Percentiles rank a stretch among this genome's conserved stretches.
Evolutionary conservation across 2,797 vertebrate species (phyloP).

Genomic region (Acipenser ruthenus): DNA sequence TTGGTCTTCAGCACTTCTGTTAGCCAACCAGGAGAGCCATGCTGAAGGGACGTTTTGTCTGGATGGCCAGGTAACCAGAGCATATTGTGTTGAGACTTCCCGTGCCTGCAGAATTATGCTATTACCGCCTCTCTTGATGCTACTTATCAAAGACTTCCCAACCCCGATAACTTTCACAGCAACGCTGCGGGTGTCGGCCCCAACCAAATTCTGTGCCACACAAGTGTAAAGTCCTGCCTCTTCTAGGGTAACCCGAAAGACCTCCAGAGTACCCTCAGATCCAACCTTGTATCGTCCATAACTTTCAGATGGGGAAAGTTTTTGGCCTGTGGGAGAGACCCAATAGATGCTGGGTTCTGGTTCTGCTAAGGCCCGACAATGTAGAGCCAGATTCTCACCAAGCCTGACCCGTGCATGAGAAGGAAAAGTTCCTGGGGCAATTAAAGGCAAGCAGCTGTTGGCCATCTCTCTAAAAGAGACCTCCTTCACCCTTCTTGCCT

Average conservation of each 20-base stretch:
- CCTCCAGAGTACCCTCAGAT: conserved; percentile 83
- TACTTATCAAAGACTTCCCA: not conserved
- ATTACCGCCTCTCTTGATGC: conserved; percentile 20
- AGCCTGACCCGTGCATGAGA: conserved; percentile 57
- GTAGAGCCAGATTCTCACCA: conserved; percentile 61
- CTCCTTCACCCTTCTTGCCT: conserved; percentile 70
- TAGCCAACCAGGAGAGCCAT: conserved; percentile 78
- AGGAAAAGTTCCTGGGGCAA: conserved; percentile 75
- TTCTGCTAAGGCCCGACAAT: conserved; percentile 87
- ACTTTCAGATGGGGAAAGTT: conserved; percentile 47
- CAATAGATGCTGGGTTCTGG: conserved; percentile 87
- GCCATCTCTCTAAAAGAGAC: conserved; percentile 89
- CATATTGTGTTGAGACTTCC: conserved; percentile 65
- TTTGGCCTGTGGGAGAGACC: conserved; percentile 77
- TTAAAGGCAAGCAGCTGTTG: conserved; percentile 82
- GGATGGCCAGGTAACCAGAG: conserved; percentile 76
- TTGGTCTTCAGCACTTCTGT: conserved; percentile 40
- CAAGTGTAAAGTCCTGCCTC: conserved; percentile 90
- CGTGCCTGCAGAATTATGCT: conserved; percentile 53
- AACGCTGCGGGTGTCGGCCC: conserved; percentile 81
- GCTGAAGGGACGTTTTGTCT: conserved; percentile 70
- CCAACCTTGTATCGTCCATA: conserved; percentile 61
- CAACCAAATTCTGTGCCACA: conserved; percentile 86
- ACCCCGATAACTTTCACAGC: conserved; percentile 60
- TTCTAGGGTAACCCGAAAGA: conserved; percentile 52